Evolutionary conservation across 2,888 invertebrate species (phyloP).

Genomic region (Creontiades dilutus): DNA sequence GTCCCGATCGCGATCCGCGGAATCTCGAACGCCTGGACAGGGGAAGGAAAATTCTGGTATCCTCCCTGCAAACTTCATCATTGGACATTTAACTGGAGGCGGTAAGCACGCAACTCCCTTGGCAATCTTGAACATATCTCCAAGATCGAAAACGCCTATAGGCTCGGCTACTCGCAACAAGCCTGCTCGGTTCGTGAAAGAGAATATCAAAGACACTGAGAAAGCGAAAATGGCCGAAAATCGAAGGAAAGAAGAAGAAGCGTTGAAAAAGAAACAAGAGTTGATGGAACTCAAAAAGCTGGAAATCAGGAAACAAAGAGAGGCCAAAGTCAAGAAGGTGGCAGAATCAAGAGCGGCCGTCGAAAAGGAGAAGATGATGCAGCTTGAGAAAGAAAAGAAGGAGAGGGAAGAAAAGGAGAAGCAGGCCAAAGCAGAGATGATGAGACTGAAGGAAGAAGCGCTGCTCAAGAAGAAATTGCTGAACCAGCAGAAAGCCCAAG

Average conservation of each 20-base stretch:
- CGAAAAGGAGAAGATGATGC: slow-evolving; percentile 40
- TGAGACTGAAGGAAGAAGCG: slow-evolving; percentile 26
- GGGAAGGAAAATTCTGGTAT: not conserved
- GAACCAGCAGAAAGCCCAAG: slow-evolving; percentile 43
- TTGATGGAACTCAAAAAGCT: not conserved
- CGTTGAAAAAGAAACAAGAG: slow-evolving; percentile 2
- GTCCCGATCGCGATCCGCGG: not conserved
- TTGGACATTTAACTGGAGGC: not conserved
- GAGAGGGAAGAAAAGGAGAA: slow-evolving; percentile 49
- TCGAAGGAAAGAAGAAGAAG: slow-evolving; percentile 6
- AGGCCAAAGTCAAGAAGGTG: slow-evolving; percentile 37
- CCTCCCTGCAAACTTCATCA: not conserved
- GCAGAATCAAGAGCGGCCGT: slow-evolving; percentile 9
- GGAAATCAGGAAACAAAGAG: slow-evolving; percentile 23
- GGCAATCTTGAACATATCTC: not conserved
- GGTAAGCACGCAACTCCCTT: not conserved
- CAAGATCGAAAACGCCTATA: not conserved
- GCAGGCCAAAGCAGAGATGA: slow-evolving; percentile 1
- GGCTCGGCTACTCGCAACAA: not conserved
- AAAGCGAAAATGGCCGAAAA: not conserved
- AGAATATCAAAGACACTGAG: not conserved
- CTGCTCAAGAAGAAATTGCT: slow-evolving; percentile 44
- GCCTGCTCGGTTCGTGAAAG: not conserved
- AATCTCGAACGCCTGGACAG: not conserved
- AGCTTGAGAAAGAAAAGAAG: slow-evolving; percentile 37